Evolutionary conservation across 2,888 invertebrate species (phyloP), one percentile per base, ranked within the genome.

Genomic region (Synergus itoensis): DNA sequence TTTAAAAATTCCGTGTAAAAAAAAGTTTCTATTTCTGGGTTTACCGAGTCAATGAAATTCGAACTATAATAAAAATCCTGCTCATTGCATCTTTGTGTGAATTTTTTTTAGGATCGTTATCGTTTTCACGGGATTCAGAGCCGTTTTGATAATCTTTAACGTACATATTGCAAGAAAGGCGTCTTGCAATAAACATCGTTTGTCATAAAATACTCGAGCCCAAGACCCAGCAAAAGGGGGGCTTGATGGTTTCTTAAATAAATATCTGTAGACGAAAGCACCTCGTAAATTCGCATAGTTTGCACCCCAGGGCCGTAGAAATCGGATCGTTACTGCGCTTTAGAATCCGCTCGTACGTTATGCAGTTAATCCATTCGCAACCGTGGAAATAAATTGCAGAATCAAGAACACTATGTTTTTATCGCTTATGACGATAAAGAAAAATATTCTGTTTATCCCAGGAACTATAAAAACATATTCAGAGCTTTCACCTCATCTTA

Each of bases 111-210:
- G 79, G 83, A n/a, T 84, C 80, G 80, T 80, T 76, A 82, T 57
- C 77, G 78, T 83, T 81, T 67, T 80, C 80, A 28, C 77, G 40
- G 64, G 78, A 77, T 81, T 82, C 82, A 86, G 82, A 76, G 77
- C 62, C 60, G 65, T 82, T 79, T 86, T 86, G 85, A 84, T 83
- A 83, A 83, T 80, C 69, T 81, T 36, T 48, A 77, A 76, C 43
- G 21, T 28, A 76, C 43, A 16, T 28, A 43, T 62, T 28, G 76
- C 60, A 28, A 43, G 21, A 11, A 28, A 76, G 14, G 16, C 62
- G 41, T 16, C 63, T 75, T 69, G 62, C 78, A 69, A 67, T 81
- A 81, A 81, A 81, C 82, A 77, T 80, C 77, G 79, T 84, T 84
- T 83, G 82, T 83, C 84, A 78, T 84, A 84, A 84, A 84, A 83